Percentiles rank a stretch among this genome's conserved stretches.
phyloP scores from a whole-genome alignment of 2,113 vertebrate genomes.

The Rafetus swinhoei region DNA sequence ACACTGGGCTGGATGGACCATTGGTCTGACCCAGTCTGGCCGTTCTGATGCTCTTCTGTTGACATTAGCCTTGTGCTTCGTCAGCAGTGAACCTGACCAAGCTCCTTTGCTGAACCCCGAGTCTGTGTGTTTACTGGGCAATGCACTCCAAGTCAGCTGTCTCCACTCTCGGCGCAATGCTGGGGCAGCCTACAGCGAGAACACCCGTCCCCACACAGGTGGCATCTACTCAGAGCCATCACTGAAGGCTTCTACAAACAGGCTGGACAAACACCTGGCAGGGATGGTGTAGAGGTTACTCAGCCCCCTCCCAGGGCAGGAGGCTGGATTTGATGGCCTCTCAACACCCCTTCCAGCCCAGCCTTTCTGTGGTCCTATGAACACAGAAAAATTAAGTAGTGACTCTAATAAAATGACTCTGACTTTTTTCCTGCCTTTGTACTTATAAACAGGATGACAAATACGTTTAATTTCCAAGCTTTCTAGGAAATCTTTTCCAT shows the following conservation, averaged over 20 bases:
- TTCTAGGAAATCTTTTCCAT: conserved; percentile 1
- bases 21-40: too few species aligned
- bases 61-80: too few species aligned
- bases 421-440: not conserved
- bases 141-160: too few species aligned
- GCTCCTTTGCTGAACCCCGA: too few species aligned
- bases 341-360: not conserved
- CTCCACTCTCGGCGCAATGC: too few species aligned
- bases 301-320: not conserved
- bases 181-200: too few species aligned
- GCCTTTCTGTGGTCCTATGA: not conserved
- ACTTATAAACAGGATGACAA: not conserved
- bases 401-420: not conserved
- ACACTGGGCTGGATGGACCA: too few species aligned
- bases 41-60: too few species aligned
- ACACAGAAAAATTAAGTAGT: accelerated
- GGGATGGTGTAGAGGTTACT: not conserved
- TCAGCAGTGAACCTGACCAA: too few species aligned
- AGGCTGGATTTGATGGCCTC: not conserved
- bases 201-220: too few species aligned
- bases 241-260: not conserved
- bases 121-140: too few species aligned
- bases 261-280: not conserved
- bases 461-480: conserved; percentile 27
- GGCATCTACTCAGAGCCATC: not conserved